These are phyloP conservation scores for Ceratothoa steindachneri DNA, from an alignment of 2,888 invertebrate species.

Conservation along the genomic window DNA sequence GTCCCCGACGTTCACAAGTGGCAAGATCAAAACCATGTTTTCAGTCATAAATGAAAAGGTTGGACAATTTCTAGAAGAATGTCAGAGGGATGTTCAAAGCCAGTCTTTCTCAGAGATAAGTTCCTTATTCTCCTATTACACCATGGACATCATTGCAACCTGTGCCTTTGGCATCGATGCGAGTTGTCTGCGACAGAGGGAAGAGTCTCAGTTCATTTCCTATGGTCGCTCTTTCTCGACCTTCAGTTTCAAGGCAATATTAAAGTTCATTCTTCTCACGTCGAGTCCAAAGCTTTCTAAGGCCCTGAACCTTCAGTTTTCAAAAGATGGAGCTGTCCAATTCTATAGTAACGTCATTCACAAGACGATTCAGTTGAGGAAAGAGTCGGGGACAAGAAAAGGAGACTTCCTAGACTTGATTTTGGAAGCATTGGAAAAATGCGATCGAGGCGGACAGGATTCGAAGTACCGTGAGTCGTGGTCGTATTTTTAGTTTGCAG, in stretches of 20 bases:
- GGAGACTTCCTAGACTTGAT: neutral
- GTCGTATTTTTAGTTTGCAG: neutral
- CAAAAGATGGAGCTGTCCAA: too few species aligned
- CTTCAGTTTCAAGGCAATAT: neutral
- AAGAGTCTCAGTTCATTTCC: neutral
- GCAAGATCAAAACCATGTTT: constrained; percentile 1
- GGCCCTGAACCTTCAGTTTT: too few species aligned
- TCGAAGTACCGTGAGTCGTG: neutral
- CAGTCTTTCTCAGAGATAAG: neutral
- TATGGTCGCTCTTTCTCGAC: neutral
- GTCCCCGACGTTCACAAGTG: neutral
- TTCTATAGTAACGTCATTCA: neutral
- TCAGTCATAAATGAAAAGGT: neutral
- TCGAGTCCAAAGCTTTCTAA: neutral
- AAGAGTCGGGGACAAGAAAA: neutral
- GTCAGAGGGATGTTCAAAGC: neutral
- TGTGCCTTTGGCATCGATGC: neutral
- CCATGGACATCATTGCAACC: neutral
- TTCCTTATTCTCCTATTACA: neutral
- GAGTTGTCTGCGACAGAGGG: neutral
- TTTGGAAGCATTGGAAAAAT: neutral
- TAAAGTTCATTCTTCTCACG: neutral
- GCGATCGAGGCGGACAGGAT: neutral
- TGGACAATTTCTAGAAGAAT: neutral
- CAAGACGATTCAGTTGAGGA: neutral